A percentile compares a stretch with the other conserved stretches of the same genome.
phyloP scores from a whole-genome alignment of 2,888 invertebrate species.

The Cylloceria caligata region DNA sequence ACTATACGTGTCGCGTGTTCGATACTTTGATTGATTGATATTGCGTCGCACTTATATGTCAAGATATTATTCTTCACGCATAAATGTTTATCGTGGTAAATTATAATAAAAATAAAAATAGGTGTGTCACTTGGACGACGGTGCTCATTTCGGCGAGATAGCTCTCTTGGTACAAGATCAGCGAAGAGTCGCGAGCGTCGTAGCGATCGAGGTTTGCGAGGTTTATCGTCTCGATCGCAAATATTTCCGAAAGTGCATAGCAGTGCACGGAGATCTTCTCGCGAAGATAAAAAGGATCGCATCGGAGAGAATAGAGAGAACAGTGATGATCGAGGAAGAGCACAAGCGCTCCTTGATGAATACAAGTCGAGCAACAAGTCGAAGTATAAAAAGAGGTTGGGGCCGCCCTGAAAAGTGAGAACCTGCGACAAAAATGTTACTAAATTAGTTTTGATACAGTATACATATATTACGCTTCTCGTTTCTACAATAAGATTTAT shows the following conservation, averaged over 20 bases:
- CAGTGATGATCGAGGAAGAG: constrained; percentile 81
- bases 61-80: not conserved
- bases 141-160: constrained; percentile 88
- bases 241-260: constrained; percentile 85
- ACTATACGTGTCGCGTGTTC: no score
- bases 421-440: not conserved
- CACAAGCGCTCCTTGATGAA: constrained; percentile 74
- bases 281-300: constrained; percentile 82
- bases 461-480: constrained; percentile 23
- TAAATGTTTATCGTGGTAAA: not conserved
- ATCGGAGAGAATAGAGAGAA: constrained; percentile 81
- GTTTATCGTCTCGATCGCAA: constrained; percentile 86
- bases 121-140: constrained; percentile 87
- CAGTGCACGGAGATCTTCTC: constrained; percentile 78
- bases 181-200: constrained; percentile 86
- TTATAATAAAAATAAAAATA: constrained; percentile 49
- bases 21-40: no score
- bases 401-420: constrained; percentile 27
- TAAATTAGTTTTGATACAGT: not conserved
- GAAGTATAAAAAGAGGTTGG: constrained; percentile 17
- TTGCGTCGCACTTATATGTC: no score
- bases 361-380: constrained; percentile 46
- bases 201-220: constrained; percentile 87
- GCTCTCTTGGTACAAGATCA: constrained; percentile 86
- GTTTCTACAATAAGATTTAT: constrained; percentile 44